Conservation (phyloP, 2,113 vertebrate genomes). For the Ranitomeya imitator region DNA sequence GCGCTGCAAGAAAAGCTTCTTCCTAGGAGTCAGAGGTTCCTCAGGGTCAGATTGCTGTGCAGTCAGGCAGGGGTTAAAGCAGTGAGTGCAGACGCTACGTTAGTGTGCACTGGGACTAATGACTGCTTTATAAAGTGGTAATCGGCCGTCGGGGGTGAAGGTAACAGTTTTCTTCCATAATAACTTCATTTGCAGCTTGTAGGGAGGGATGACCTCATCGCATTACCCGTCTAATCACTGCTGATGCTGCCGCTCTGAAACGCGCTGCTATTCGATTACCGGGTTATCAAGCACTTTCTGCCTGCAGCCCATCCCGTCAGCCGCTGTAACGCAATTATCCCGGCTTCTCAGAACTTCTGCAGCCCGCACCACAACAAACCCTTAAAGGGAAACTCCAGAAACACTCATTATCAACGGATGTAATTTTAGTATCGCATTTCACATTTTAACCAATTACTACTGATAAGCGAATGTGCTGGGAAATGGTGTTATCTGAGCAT, state of each 20-base stretch:
- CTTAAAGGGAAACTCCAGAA: background rate
- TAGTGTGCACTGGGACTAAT: background rate
- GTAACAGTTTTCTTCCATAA: background rate
- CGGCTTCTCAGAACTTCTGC: background rate
- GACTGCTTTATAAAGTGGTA: background rate
- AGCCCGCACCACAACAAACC: background rate
- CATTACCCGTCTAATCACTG: background rate
- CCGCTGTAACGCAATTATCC: background rate
- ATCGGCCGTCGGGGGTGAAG: background rate
- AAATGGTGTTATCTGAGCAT: no score
- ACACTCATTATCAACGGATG: background rate
- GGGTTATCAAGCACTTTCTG: slow-evolving; percentile 7
- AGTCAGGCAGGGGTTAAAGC: background rate
- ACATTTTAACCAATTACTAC: no score
- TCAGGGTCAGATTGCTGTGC: no score
- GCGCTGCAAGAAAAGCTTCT: no score
- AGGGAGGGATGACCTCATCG: slow-evolving; percentile 4
- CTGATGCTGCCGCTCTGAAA: background rate
- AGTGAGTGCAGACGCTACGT: background rate
- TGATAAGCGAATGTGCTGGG: no score
- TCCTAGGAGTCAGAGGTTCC: no score
- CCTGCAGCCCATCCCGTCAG: background rate
- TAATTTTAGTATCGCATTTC: no score
- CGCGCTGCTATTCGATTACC: slow-evolving; percentile 11
- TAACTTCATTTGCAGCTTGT: background rate